These are phyloP conservation scores for Oedothorax gibbosus DNA, from an alignment of 1,140 invertebrate genomes.

Conservation along the genomic window DNA sequence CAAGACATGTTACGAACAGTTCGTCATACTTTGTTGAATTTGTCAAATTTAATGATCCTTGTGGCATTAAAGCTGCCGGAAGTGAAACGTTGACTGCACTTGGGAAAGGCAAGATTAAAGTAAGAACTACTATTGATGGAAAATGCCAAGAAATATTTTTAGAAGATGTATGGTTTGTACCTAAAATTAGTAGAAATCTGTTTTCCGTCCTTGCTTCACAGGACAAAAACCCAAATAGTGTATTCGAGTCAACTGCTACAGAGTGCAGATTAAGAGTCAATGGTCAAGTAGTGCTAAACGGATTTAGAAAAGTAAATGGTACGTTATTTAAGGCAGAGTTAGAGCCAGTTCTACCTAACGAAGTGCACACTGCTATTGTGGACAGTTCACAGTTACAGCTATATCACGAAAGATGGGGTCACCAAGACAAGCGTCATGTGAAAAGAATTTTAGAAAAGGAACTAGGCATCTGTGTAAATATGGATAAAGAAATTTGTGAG, in stretches of 20 bases:
- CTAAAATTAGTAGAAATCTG: slow-evolving; percentile 24
- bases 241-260: slow-evolving; percentile 9
- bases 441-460: neutral
- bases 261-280: slow-evolving; percentile 27
- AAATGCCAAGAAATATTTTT: slow-evolving; percentile 1
- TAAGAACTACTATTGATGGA: neutral
- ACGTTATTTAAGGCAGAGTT: slow-evolving; percentile 22
- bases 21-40: slow-evolving; percentile 19
- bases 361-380: neutral
- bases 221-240: slow-evolving; percentile 29
- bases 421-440: slow-evolving; percentile 7
- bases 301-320: neutral
- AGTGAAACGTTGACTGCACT: slow-evolving; percentile 6
- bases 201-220: slow-evolving; percentile 21
- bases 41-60: neutral
- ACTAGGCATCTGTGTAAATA: slow-evolving; percentile 6
- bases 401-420: slow-evolving; percentile 28
- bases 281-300: neutral
- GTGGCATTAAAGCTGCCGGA: slow-evolving; percentile 30
- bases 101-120: slow-evolving; percentile 25
- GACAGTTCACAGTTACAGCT: slow-evolving; percentile 1
- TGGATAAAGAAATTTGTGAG: slow-evolving; percentile 28
- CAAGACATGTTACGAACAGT: slow-evolving; percentile 27
- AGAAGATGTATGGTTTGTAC: slow-evolving; percentile 39
- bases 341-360: neutral